These are phyloP conservation scores for Zeugodacus cucurbitae DNA, from an alignment of 1,140 invertebrate species.

Conservation along the genomic window DNA sequence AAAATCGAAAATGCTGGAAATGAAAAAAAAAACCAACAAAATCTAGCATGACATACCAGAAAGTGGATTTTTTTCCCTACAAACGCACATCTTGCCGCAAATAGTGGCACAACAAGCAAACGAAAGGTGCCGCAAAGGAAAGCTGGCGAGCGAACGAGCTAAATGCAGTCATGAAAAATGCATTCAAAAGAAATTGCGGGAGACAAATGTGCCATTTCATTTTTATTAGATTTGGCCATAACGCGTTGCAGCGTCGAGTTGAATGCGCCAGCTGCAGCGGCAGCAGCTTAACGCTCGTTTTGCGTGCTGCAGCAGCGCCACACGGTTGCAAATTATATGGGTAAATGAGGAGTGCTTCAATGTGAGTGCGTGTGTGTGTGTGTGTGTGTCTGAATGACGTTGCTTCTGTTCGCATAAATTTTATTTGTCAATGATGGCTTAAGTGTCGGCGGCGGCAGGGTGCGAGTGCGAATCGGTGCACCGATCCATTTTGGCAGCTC, in stretches of 20 bases:
- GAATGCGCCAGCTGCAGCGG: background rate
- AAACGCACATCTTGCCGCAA: background rate
- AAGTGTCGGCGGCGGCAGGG: background rate
- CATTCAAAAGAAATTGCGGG: slow-evolving; percentile 21
- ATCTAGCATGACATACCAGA: background rate
- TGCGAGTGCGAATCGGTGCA: background rate
- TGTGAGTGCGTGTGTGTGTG: background rate
- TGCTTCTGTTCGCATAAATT: slow-evolving; percentile 29
- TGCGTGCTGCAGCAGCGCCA: background rate
- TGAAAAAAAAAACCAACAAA: background rate
- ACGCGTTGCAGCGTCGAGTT: background rate
- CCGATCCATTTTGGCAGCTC: slow-evolving; percentile 6
- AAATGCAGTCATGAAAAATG: slow-evolving; percentile 29
- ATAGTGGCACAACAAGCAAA: background rate
- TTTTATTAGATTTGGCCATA: slow-evolving; percentile 21
- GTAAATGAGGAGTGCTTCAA: background rate
- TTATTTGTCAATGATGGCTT: slow-evolving; percentile 27
- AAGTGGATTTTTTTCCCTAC: background rate
- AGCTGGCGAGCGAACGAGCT: background rate
- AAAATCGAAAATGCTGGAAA: no score
- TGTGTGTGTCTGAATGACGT: background rate
- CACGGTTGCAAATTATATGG: background rate
- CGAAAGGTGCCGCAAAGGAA: background rate
- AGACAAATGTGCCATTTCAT: slow-evolving; percentile 26
- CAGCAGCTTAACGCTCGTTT: background rate